A percentile compares a stretch with the other conserved stretches of the same genome.
Evolutionary conservation across 2,797 vertebrate species (phyloP).

Genomic region (Morelia viridis): DNA sequence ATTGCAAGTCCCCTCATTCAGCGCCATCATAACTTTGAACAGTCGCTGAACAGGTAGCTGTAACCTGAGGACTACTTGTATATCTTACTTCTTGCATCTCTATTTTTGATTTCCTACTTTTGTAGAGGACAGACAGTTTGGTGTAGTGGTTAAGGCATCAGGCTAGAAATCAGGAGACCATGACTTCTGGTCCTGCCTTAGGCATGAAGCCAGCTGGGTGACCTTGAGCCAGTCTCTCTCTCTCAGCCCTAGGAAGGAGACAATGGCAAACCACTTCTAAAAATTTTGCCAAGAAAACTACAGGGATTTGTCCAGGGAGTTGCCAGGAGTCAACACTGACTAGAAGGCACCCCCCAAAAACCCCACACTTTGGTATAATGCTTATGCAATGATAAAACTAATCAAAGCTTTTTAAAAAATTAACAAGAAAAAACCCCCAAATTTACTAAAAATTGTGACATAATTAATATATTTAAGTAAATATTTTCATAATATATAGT

Average conservation of each 20-base stretch:
- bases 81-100: neutral
- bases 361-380: neutral
- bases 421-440: neutral
- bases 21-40: neutral
- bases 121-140: neutral
- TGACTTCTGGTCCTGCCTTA: neutral
- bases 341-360: neutral
- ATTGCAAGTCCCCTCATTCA: neutral
- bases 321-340: neutral
- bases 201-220: neutral
- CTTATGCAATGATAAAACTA: neutral
- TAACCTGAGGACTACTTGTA: neutral
- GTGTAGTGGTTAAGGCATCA: neutral
- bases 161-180: neutral
- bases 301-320: neutral
- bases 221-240: neutral
- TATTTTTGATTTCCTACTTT: neutral
- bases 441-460: neutral
- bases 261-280: neutral
- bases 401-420: neutral
- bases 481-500: neutral
- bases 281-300: neutral
- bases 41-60: neutral
- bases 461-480: neutral
- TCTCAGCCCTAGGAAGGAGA: neutral